phyloP scores from a whole-genome alignment of 2,888 invertebrate species.

The Chymomyza caudatula region DNA sequence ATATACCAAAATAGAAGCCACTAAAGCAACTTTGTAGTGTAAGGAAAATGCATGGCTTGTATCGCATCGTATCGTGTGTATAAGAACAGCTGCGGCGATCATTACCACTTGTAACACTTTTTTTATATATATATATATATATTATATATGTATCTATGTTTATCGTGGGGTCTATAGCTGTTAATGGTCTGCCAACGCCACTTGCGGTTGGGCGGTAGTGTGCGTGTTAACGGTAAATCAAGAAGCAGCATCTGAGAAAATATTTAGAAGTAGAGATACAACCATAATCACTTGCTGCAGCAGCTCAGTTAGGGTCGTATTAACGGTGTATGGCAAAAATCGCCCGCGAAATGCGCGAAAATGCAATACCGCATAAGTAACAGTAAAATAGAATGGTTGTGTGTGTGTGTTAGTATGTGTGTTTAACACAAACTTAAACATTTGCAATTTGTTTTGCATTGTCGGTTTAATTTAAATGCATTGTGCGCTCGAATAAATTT shows the following conservation, averaged over 20 bases:
- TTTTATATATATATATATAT: neutral
- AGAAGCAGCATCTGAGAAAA: neutral
- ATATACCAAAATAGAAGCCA: neutral
- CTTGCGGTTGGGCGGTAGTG: neutral
- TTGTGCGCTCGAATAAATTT: conserved; percentile 45
- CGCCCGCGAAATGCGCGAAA: neutral
- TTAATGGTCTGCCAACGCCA: neutral
- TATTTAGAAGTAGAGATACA: neutral
- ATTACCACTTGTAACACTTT: neutral
- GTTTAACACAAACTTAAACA: neutral
- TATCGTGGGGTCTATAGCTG: neutral
- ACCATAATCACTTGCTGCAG: neutral
- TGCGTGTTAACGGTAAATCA: neutral
- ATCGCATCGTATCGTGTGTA: neutral
- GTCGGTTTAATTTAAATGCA: conserved; percentile 37
- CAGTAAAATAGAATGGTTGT: neutral
- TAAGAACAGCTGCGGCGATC: neutral
- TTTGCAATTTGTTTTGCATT: conserved; percentile 32
- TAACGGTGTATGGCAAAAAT: neutral
- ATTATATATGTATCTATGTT: neutral
- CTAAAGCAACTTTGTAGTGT: no score
- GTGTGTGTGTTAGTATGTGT: neutral
- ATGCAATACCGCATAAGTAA: neutral
- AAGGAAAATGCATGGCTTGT: neutral
- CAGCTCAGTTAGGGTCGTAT: neutral